These are phyloP conservation scores for Pseudorhombus dupliciocellatus DNA, from an alignment of 2,113 vertebrate species.

Conservation along the genomic window DNA sequence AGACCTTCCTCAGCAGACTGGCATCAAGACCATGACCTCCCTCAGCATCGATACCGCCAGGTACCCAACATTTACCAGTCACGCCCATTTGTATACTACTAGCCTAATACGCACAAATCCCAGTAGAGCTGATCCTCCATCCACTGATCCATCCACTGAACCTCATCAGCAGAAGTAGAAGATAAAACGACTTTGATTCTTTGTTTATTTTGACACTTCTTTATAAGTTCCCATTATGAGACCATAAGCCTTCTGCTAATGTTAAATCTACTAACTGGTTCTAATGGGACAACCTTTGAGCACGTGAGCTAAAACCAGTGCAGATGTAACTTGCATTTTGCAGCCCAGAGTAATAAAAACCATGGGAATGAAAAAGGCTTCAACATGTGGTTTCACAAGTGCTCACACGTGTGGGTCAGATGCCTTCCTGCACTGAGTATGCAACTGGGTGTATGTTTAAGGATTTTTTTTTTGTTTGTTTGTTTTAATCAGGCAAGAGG, in stretches of 20 bases:
- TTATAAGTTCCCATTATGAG: not conserved
- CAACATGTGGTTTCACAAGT: too few relatives aligned
- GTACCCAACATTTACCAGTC: slow-evolving; percentile 69
- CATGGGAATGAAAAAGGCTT: too few relatives aligned
- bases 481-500: slow-evolving; percentile 83
- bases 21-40: slow-evolving; percentile 91
- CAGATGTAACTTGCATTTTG: not conserved
- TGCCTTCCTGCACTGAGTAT: too few relatives aligned
- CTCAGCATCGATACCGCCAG: slow-evolving; percentile 92
- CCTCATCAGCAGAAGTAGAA: too few relatives aligned
- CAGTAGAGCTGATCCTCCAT: not conserved
- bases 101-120: not conserved
- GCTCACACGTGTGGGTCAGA: too few relatives aligned
- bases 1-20: slow-evolving; percentile 83
- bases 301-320: not conserved
- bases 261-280: not conserved
- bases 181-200: too few relatives aligned
- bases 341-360: not conserved
- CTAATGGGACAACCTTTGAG: not conserved
- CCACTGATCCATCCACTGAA: too few relatives aligned
- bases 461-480: not conserved
- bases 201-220: not conserved
- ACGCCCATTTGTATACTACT: not conserved
- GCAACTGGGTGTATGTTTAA: not conserved
- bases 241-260: not conserved